A percentile compares a stretch with the other conserved stretches of the same genome.
Evolutionary conservation across 2,888 invertebrate species (phyloP).

Genomic region (Ophion ellenae): DNA sequence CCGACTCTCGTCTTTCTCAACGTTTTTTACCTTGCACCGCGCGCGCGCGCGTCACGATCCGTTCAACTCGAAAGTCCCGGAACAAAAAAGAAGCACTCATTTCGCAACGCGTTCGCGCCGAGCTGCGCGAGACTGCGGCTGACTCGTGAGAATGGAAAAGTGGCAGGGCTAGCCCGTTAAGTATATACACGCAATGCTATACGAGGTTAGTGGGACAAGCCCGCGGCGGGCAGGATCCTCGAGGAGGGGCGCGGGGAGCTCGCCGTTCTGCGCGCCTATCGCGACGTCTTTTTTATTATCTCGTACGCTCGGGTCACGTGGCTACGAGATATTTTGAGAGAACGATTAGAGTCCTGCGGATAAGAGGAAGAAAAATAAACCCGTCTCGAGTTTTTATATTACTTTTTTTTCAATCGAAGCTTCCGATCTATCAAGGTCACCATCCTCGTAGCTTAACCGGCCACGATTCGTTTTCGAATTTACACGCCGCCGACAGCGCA

Average conservation of each 20-base stretch:
- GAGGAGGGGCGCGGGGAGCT: conserved; percentile 35
- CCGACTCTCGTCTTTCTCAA: conserved; percentile 43
- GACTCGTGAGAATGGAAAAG: conserved; percentile 35
- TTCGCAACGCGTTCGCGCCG: conserved; percentile 51
- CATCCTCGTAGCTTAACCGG: too few species aligned
- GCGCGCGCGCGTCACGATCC: conserved; percentile 39
- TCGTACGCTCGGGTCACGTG: not conserved
- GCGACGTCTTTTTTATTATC: not conserved
- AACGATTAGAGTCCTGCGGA: not conserved
- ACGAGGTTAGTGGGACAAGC: conserved; percentile 66
- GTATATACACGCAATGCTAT: conserved; percentile 56
- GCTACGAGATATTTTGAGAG: conserved; percentile 22
- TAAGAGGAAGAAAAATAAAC: not conserved
- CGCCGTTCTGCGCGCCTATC: conserved; percentile 40
- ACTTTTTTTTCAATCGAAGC: too few species aligned
- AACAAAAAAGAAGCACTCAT: conserved; percentile 43
- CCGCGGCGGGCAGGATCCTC: conserved; percentile 50
- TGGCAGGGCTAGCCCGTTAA: conserved; percentile 32
- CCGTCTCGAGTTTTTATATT: too few species aligned
- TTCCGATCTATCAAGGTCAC: too few species aligned
- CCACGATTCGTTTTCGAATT: too few species aligned
- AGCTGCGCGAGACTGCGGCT: conserved; percentile 20
- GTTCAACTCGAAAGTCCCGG: conserved; percentile 59
- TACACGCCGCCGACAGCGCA: too few species aligned
- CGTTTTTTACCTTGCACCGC: conserved; percentile 15